phyloP scores from a whole-genome alignment of 2,888 invertebrate species.

The Aethes cnicana region DNA sequence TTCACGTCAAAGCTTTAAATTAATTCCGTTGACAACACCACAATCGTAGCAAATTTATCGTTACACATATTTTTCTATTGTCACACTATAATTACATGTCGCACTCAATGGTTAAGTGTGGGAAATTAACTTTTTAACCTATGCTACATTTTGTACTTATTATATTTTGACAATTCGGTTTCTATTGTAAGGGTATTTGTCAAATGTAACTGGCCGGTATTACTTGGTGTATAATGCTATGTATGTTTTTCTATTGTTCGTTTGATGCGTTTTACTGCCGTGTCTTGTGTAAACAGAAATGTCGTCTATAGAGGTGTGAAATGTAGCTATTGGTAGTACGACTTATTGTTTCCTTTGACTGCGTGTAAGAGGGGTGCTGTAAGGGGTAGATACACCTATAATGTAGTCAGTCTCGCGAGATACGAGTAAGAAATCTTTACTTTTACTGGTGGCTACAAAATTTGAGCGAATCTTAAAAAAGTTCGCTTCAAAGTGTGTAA shows the following conservation, averaged over 20 bases:
- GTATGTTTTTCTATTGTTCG: slow-evolving; percentile 75
- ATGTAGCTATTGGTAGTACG: slow-evolving; percentile 73
- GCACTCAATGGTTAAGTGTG: slow-evolving; percentile 58
- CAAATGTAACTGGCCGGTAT: slow-evolving; percentile 62
- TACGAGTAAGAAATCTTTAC: too few relatives aligned
- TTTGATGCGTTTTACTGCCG: slow-evolving; percentile 74
- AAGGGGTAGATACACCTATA: slow-evolving; percentile 26
- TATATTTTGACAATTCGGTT: slow-evolving; percentile 76
- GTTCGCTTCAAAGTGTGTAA: neutral
- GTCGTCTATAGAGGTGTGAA: slow-evolving; percentile 66
- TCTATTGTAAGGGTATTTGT: slow-evolving; percentile 63
- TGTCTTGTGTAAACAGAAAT: slow-evolving; percentile 79
- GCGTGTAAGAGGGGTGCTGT: slow-evolving; percentile 36
- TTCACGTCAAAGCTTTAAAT: slow-evolving; percentile 34
- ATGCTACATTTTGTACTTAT: slow-evolving; percentile 46
- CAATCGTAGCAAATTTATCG: slow-evolving; percentile 63
- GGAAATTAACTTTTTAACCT: slow-evolving; percentile 61
- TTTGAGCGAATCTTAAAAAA: neutral
- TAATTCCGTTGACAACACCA: slow-evolving; percentile 67
- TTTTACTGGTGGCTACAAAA: too few relatives aligned
- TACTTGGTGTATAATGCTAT: slow-evolving; percentile 54
- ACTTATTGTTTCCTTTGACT: slow-evolving; percentile 59
- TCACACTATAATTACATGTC: slow-evolving; percentile 50
- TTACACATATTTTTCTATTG: slow-evolving; percentile 48
- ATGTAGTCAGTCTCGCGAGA: neutral